phyloP scores from a whole-genome alignment of 2,113 vertebrate species.

The Morphnarchus princeps region DNA sequence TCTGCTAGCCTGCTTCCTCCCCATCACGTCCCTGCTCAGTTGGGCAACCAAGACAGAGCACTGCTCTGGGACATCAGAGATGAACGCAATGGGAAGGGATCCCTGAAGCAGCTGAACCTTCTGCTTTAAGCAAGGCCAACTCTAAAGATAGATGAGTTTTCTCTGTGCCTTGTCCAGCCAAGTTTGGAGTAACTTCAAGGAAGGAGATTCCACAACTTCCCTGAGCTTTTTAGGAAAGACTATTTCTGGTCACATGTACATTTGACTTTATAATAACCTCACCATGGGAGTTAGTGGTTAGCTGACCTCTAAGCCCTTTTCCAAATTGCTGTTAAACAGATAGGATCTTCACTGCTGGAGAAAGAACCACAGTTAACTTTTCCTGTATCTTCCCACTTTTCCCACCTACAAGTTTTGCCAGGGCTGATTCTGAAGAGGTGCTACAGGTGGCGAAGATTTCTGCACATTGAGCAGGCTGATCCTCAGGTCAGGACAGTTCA shows the following conservation, averaged over 20 bases:
- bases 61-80: neutral
- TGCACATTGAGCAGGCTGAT: neutral
- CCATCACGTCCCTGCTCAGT: neutral
- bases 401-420: neutral
- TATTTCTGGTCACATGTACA: neutral
- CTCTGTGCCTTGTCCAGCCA: neutral
- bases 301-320: neutral
- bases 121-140: neutral
- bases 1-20: neutral
- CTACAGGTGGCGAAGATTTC: neutral
- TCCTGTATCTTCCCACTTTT: neutral
- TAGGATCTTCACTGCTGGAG: neutral
- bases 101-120: neutral
- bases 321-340: neutral
- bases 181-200: neutral
- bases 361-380: neutral
- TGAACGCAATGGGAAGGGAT: fast-evolving
- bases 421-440: neutral
- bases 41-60: neutral
- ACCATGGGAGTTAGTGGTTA: neutral
- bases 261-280: neutral
- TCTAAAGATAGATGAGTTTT: neutral
- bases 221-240: neutral
- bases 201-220: neutral
- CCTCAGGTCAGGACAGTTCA: neutral